A percentile compares a stretch with the other conserved stretches of the same genome.
phyloP scores from a whole-genome alignment of 2,797 vertebrate genomes.

The Urophycis tenuis region DNA sequence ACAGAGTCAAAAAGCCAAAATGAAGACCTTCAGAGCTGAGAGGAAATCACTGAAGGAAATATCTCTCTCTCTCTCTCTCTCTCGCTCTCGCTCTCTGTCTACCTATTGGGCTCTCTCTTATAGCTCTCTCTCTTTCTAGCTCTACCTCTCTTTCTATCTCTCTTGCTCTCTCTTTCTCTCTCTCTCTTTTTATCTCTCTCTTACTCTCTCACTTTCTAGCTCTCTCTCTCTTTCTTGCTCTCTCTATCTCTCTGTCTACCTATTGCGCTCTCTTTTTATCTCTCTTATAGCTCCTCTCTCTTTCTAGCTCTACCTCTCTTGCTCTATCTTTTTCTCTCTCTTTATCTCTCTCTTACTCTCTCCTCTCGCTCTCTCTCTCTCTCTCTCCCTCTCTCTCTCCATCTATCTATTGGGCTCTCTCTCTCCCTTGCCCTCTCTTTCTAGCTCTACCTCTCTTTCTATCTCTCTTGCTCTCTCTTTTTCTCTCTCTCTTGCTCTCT shows the following conservation, averaged over 20 bases:
- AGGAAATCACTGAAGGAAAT: slow-evolving; percentile 12
- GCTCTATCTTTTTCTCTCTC: too few relatives aligned
- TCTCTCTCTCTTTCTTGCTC: not conserved
- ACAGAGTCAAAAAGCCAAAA: not conserved
- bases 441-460: not conserved
- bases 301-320: not conserved
- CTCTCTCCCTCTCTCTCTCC: not conserved
- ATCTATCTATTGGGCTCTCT: not conserved
- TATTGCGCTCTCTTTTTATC: too few relatives aligned
- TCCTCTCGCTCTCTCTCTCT: not conserved
- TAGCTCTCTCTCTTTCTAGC: not conserved
- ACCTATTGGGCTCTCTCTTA: too few relatives aligned
- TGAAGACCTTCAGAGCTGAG: slow-evolving; percentile 22
- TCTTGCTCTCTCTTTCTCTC: not conserved
- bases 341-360: not conserved
- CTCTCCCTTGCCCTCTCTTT: not conserved
- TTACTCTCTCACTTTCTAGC: too few relatives aligned
- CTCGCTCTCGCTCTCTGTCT: not conserved
- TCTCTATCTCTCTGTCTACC: not conserved
- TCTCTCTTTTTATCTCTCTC: not conserved
- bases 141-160: not conserved
- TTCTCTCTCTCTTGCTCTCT: not conserved
- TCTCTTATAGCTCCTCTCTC: too few relatives aligned
- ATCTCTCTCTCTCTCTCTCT: not conserved
- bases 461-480: too few relatives aligned